Conservation (phyloP, 2,888 invertebrate species). For the Entomobrya multifasciata region DNA sequence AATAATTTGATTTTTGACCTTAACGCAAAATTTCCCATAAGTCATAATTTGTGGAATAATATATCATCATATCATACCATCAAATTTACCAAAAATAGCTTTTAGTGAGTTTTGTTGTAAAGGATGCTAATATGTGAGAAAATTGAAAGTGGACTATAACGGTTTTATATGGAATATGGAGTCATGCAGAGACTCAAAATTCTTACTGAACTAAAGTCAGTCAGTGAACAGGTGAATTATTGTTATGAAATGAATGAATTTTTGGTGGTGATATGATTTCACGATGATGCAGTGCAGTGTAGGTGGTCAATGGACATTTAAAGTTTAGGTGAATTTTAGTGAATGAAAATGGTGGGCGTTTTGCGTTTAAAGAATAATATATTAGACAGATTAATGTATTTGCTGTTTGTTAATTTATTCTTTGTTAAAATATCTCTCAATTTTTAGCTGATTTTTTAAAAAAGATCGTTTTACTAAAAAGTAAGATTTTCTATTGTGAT, state of each 20-base stretch:
- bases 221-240: background rate
- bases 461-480: background rate
- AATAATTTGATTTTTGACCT: no score
- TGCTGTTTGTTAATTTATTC: no score
- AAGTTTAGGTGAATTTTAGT: no score
- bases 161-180: background rate
- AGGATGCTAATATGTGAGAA: no score
- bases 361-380: background rate
- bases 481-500: constrained; percentile 19
- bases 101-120: background rate
- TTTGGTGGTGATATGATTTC: no score
- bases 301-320: no score
- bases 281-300: no score
- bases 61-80: no score
- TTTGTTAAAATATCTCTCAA: no score
- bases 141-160: background rate
- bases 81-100: background rate
- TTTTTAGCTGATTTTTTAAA: background rate
- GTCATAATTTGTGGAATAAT: no score
- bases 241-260: constrained; percentile 7
- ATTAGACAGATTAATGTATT: no score
- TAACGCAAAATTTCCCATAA: no score
- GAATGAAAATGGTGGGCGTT: background rate
- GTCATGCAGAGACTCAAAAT: background rate
- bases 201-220: background rate